Evolutionary conservation across 2,888 invertebrate species (phyloP), one percentile per base, ranked within the genome.

Genomic region (Linyphia triangularis): DNA sequence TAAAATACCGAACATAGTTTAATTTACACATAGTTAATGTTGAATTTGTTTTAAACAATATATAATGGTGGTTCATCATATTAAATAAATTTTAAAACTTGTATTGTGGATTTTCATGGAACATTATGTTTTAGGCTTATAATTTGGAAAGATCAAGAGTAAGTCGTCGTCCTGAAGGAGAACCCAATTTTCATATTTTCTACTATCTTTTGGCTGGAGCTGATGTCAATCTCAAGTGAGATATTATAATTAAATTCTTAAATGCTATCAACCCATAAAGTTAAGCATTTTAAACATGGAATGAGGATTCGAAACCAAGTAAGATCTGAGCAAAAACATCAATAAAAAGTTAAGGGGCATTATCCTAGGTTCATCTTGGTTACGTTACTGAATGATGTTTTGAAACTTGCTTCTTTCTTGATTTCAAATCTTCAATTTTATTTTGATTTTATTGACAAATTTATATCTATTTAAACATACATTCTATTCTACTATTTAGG

Each of bases 161-260:
- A 82, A 95, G 95, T 22, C 94, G 95, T 65, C 93, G 96, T 22
- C 94, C 95, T 69, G 96, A 96, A 88, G 95, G 95, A 19, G 96
- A 96, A 91, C 94, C 95, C n/a, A 95, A 95, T 22, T 96, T 95
- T 92, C 95, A 96, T 91, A 94, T 95, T 70, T 94, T 95, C 92
- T 95, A 94, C 92, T 95, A 96, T 79, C 93, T 97, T 84, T 94
- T 96, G 91, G 96, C 96, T 82, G 98, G 98, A 19, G 96, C 97
- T 40, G 93, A 93, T 85, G 92, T 92, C 4, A 91, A 95, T 30
- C 93, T 97, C 13, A 95, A 97, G 90, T 93, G 90, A 57, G 51
- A 16, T 30, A 24, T 16, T 7, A 16, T 16, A 26, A 22, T 40
- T n/a, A 16, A 63, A 63, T 28, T 22, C 0, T 73, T 30, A 61